phyloP scores from a whole-genome alignment of 1,140 invertebrate genomes.

The Trichonephila clavata region DNA sequence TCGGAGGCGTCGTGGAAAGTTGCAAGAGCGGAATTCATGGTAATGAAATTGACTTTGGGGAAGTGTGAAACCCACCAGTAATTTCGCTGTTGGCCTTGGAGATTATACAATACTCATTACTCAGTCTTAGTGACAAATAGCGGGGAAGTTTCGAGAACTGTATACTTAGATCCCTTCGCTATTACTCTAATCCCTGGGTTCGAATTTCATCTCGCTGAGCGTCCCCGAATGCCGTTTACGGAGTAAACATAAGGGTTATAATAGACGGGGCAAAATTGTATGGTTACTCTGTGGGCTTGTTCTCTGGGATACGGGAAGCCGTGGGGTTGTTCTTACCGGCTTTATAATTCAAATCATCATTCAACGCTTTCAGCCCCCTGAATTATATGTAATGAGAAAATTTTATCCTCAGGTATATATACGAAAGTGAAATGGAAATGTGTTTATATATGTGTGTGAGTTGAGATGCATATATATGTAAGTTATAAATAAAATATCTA shows the following conservation, averaged over 20 bases:
- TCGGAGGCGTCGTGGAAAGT: background rate
- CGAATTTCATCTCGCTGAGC: constrained; percentile 52
- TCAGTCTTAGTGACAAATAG: constrained; percentile 62
- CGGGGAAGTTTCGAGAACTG: constrained; percentile 31
- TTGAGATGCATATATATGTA: background rate
- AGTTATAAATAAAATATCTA: background rate
- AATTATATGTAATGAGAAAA: background rate
- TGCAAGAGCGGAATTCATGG: constrained; percentile 25
- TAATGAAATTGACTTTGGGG: constrained; percentile 72
- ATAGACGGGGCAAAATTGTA: constrained; percentile 14
- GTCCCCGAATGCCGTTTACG: constrained; percentile 32
- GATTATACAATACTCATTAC: constrained; percentile 71
- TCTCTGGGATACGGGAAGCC: background rate
- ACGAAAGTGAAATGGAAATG: background rate
- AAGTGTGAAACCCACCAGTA: constrained; percentile 55
- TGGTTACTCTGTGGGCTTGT: background rate
- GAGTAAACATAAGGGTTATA: constrained; percentile 53
- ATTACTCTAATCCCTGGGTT: constrained; percentile 59
- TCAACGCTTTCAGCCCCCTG: background rate
- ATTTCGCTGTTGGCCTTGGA: constrained; percentile 66
- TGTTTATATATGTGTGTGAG: too few relatives aligned
- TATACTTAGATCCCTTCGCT: background rate
- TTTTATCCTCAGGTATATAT: constrained; percentile 43
- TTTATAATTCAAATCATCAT: constrained; percentile 28
- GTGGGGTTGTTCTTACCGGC: constrained; percentile 10